phyloP scores from a whole-genome alignment of 2,888 invertebrate genomes.

The Microctonus hyperodae region DNA sequence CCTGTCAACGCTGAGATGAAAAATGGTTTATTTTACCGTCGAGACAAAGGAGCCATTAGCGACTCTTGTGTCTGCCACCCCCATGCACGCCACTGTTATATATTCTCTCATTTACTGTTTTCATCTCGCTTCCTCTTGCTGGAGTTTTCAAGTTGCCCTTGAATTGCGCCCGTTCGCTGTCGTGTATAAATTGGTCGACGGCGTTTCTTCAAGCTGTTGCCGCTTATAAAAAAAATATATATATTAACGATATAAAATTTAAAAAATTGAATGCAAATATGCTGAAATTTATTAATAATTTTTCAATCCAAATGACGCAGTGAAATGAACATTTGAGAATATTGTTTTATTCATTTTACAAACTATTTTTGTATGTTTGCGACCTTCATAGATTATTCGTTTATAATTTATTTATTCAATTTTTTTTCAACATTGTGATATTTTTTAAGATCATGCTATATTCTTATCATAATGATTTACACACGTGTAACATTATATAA shows the following conservation, averaged over 20 bases:
- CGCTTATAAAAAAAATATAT: background rate
- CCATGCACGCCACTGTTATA: conserved; percentile 18
- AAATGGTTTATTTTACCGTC: conserved; percentile 48
- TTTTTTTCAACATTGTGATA: too few relatives aligned
- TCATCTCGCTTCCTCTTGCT: conserved; percentile 19
- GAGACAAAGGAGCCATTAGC: conserved; percentile 50
- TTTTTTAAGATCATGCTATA: background rate
- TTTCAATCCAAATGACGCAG: too few relatives aligned
- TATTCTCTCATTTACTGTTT: conserved; percentile 1
- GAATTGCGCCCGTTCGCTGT: conserved; percentile 17
- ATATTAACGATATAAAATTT: background rate
- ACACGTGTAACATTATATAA: background rate
- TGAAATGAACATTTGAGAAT: too few relatives aligned
- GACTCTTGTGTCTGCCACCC: conserved; percentile 37
- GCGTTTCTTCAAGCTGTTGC: conserved; percentile 30
- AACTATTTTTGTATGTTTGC: too few relatives aligned
- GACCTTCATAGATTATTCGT: too few relatives aligned
- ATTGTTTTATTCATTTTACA: too few relatives aligned
- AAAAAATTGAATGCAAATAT: background rate
- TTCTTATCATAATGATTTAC: background rate
- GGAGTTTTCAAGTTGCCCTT: conserved; percentile 19
- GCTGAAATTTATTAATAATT: too few relatives aligned
- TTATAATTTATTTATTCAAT: too few relatives aligned
- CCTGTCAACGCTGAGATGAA: conserved; percentile 45
- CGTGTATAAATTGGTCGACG: conserved; percentile 22